phyloP scores from a whole-genome alignment of 2,113 vertebrate species.

The Clarias macrocephalus region DNA sequence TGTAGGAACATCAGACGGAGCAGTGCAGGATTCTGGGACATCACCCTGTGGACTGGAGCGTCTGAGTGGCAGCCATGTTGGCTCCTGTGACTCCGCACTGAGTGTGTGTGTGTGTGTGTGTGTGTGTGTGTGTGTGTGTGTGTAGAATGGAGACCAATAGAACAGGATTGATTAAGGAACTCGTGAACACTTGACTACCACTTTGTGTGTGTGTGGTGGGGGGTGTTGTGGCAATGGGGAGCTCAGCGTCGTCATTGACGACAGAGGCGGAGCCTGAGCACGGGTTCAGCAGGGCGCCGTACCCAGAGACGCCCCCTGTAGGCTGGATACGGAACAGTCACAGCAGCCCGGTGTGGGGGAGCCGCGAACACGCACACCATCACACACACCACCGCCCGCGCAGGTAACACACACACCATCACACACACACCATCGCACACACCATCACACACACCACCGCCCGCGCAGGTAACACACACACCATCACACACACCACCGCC shows the following conservation, averaged over 20 bases:
- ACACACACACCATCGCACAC: constrained; percentile 57
- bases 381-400: constrained; percentile 77
- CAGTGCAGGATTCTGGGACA: neutral
- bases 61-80: neutral
- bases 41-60: neutral
- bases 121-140: constrained; percentile 4
- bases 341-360: constrained; percentile 84
- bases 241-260: constrained; percentile 92
- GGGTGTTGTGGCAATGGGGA: constrained; percentile 82
- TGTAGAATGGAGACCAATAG: constrained; percentile 8
- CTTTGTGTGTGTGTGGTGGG: neutral
- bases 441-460: constrained; percentile 70
- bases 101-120: constrained; percentile 4
- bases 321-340: constrained; percentile 89
- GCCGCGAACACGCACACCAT: constrained; percentile 79
- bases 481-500: neutral
- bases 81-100: neutral
- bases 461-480: constrained; percentile 82
- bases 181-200: constrained; percentile 13
- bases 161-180: neutral
- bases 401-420: constrained; percentile 75
- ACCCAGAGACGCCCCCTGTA: constrained; percentile 79
- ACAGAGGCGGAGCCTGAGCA: constrained; percentile 93
- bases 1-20: neutral
- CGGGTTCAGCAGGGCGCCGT: constrained; percentile 81